Evolutionary conservation across 2,888 invertebrate genomes (phyloP), one percentile per base, ranked within the genome.

Genomic region (Aplocera efformata): DNA sequence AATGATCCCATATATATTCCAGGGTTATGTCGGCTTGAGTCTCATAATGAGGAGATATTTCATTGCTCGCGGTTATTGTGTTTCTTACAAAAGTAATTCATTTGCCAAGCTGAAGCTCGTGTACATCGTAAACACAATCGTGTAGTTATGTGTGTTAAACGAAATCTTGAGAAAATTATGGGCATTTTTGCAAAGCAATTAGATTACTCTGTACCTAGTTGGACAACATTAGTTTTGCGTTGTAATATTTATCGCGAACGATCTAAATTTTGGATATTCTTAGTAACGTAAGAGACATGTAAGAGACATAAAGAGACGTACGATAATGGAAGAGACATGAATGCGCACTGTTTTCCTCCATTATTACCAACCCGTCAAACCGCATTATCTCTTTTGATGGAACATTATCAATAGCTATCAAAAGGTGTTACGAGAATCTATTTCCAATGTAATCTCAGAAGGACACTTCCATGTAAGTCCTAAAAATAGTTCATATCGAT

Each of bases 11-110:
- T 36, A 40, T n/a, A n/a, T 42, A 36, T 41, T 20, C 21, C 44
- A 31, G 34, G 31, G 40, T 44, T 50, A 52, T 42, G 35, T 45
- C 32, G 36, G 51, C 42, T 32, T 35, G 41, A 41, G 43, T 42
- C 40, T 42, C 47, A 40, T 54, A 54, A 56, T 54, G 43, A 54
- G 45, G 40, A 48, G 44, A 54, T 56, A 56, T 56, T 50, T 52
- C 51, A 50, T 49, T 41, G 32, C 42, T 32, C 23, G 51, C 29
- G 46, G 50, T 50, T 53, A 51, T 53, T 53, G 48, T 51, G 49
- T 50, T 53, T 42, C 48, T 44, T 50, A 43, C 38, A 41, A 41
- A 51, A 50, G 49, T 50, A 46, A 47, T 50, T 50, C 51, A 46
- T 50, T 50, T 45, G 38, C 41, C 36, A 43, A 49, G 33, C 24